A percentile compares a stretch with the other conserved stretches of the same genome.
Conservation (phyloP, 2,113 vertebrate species). For the western clawed frog (Xenopus tropicalis) region UCB_Xtro_10.0 CM004443.2:168262001-168262500, state of each 20-base stretch:
- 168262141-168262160: too few species aligned
- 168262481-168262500: conserved; percentile 68
- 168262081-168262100: not conserved
- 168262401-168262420: conserved; percentile 49
- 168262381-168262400: conserved; percentile 53
- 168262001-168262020: not conserved
- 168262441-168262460: conserved; percentile 61
- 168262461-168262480: conserved; percentile 68
- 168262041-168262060: not conserved
- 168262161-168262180: not conserved
- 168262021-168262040: too few species aligned
- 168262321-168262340: conserved; percentile 47
- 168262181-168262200: not conserved
- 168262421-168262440: conserved; percentile 67
- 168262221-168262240: not conserved
- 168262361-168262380: conserved; percentile 57
- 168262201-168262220: not conserved
- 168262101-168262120: not conserved
- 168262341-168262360: conserved; percentile 46
- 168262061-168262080: not conserved
- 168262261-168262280: not conserved
- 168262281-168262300: not conserved
- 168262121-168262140: conserved; percentile 1
- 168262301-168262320: conserved; percentile 33
- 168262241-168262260: not conserved